Evolutionary conservation across 2,797 vertebrate species (phyloP).

Genomic region (Podarcis siculus): DNA sequence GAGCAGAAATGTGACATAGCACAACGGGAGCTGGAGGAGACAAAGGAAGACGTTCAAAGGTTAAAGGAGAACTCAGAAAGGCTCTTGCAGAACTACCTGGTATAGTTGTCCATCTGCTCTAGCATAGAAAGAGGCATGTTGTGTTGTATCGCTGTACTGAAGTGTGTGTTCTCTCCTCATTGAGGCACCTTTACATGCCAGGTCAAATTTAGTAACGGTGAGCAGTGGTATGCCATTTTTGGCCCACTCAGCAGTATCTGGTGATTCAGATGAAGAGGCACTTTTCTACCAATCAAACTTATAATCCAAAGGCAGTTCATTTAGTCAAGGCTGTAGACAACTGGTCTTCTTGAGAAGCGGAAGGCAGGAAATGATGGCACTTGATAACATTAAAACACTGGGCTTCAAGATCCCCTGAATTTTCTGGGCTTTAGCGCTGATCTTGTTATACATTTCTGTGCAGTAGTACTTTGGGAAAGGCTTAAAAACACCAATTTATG

Average conservation of each 20-base stretch:
- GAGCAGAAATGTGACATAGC: conserved; percentile 80
- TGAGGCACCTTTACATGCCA: neutral
- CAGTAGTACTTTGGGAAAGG: neutral
- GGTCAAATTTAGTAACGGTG: neutral
- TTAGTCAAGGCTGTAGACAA: neutral
- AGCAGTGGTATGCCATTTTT: neutral
- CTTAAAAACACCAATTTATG: neutral
- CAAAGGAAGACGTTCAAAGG: conserved; percentile 67
- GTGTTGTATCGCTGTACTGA: neutral
- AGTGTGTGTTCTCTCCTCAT: fast-evolving
- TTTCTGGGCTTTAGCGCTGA: neutral
- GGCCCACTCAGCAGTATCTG: too few species aligned
- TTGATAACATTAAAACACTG: neutral
- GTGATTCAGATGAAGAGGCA: neutral
- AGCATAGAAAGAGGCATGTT: fast-evolving
- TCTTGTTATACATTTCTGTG: neutral
- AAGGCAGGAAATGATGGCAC: neutral
- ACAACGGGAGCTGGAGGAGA: conserved; percentile 74
- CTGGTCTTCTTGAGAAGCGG: neutral
- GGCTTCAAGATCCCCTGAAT: neutral
- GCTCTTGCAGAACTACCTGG: conserved; percentile 74
- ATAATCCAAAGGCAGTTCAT: neutral
- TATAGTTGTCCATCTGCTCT: conserved; percentile 39
- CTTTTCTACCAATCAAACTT: neutral
- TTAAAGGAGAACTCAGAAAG: conserved; percentile 66